phyloP scores from a whole-genome alignment of 1,140 invertebrate species.

The Triops cancriformis region DNA sequence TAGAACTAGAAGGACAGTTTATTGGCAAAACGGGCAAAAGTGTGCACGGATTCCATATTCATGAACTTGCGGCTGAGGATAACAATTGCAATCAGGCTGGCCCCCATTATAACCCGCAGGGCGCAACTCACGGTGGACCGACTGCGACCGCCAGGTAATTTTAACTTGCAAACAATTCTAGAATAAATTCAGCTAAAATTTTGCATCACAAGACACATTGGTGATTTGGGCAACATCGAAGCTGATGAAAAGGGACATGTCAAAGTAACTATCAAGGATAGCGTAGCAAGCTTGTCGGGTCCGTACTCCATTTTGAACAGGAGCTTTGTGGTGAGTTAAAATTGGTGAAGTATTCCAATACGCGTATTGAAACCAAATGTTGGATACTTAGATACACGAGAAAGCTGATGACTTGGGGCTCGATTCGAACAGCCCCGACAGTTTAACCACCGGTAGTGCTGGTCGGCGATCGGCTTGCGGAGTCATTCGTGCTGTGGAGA shows the following conservation, averaged over 20 bases:
- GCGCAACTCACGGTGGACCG: constrained; percentile 81
- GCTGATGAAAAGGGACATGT: constrained; percentile 38
- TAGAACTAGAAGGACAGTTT: background rate
- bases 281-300: constrained; percentile 36
- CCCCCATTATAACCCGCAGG: constrained; percentile 85
- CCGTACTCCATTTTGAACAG: constrained; percentile 29
- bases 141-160: constrained; percentile 42
- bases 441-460: constrained; percentile 61
- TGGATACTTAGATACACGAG: constrained; percentile 17
- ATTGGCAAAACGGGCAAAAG: background rate
- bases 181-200: background rate
- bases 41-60: constrained; percentile 24
- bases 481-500: constrained; percentile 45
- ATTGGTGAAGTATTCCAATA: background rate
- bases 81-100: constrained; percentile 53
- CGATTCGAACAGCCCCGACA: constrained; percentile 15
- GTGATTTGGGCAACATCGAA: constrained; percentile 45
- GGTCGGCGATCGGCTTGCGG: constrained; percentile 68
- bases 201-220: constrained; percentile 37
- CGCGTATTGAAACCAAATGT: background rate
- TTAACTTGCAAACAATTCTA: background rate
- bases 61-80: constrained; percentile 19
- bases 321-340: constrained; percentile 23
- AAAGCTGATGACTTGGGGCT: constrained; percentile 25
- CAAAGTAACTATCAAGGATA: constrained; percentile 39